phyloP scores from a whole-genome alignment of 92 coral and sea anemone species.

The Siderastrea siderea region DNA sequence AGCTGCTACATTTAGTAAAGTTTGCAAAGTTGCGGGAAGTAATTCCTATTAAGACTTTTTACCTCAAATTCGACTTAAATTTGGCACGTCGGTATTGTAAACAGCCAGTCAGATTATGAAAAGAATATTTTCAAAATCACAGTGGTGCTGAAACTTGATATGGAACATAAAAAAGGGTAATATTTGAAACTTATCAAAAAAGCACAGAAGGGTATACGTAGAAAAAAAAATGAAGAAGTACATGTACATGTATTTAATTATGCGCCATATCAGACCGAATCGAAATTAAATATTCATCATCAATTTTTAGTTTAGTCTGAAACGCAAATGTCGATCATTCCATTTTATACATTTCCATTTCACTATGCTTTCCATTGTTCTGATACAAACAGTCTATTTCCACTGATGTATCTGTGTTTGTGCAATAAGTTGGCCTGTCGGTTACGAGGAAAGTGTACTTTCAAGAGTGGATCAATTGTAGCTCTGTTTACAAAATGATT shows the following conservation, averaged over 20 bases:
- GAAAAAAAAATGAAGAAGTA: background rate
- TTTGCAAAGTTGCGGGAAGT: background rate
- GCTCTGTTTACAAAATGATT: too few relatives aligned
- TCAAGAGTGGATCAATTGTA: too few relatives aligned
- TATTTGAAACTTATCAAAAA: background rate
- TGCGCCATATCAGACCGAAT: background rate
- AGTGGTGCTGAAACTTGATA: background rate
- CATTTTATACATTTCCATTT: background rate
- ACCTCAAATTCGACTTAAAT: background rate
- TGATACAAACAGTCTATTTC: background rate
- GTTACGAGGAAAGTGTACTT: background rate
- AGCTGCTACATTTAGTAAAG: background rate
- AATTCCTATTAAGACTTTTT: background rate
- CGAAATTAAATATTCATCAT: constrained; percentile 14
- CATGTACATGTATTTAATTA: background rate
- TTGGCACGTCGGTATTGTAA: background rate
- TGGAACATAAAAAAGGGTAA: background rate
- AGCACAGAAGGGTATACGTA: too few relatives aligned
- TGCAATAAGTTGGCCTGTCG: background rate
- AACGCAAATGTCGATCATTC: constrained; percentile 11
- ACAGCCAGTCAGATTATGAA: background rate
- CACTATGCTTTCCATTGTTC: background rate
- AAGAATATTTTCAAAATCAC: background rate
- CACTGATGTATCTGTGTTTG: background rate
- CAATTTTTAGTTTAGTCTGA: background rate